These are phyloP conservation scores for Philhelius pedissequus DNA, from an alignment of 2,888 invertebrate genomes.

Conservation along the genomic window DNA sequence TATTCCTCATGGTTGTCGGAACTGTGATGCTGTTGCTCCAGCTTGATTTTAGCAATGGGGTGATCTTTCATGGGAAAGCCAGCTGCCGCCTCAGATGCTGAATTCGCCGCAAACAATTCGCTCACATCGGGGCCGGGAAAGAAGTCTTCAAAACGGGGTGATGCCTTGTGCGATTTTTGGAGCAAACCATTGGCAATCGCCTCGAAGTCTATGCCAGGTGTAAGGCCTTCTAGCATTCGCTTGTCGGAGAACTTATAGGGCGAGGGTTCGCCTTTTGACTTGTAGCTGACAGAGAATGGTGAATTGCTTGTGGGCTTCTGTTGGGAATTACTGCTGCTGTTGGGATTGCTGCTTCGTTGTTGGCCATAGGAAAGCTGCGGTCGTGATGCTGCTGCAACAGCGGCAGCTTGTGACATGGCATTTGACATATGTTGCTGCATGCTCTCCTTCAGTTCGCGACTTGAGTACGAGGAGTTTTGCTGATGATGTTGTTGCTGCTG, in stretches of 20 bases:
- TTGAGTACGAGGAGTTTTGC: slow-evolving; percentile 50
- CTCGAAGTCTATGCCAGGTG: slow-evolving; percentile 77
- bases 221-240: slow-evolving; percentile 76
- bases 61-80: slow-evolving; percentile 70
- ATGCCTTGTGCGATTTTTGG: slow-evolving; percentile 77
- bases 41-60: slow-evolving; percentile 75
- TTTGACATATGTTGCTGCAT: slow-evolving; percentile 63
- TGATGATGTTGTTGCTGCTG: slow-evolving; percentile 46
- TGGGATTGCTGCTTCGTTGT: slow-evolving; percentile 57
- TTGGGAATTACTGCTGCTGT: slow-evolving; percentile 35
- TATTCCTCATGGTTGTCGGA: slow-evolving; percentile 77
- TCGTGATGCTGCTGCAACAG: slow-evolving; percentile 53
- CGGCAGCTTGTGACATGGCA: slow-evolving; percentile 61
- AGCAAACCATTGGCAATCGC: slow-evolving; percentile 76
- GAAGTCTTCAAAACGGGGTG: slow-evolving; percentile 77
- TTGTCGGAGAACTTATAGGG: slow-evolving; percentile 74
- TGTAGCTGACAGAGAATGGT: slow-evolving; percentile 72
- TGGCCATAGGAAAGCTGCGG: slow-evolving; percentile 46
- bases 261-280: slow-evolving; percentile 74
- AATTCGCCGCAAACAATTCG: slow-evolving; percentile 73
- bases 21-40: slow-evolving; percentile 75
- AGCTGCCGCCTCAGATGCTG: slow-evolving; percentile 64
- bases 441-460: slow-evolving; percentile 53
- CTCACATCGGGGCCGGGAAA: slow-evolving; percentile 76
- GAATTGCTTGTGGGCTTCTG: slow-evolving; percentile 48